Percentiles rank a stretch among this genome's conserved stretches.
Conservation (phyloP, 2,113 vertebrate species). For the Okapia johnstoni region DNA sequence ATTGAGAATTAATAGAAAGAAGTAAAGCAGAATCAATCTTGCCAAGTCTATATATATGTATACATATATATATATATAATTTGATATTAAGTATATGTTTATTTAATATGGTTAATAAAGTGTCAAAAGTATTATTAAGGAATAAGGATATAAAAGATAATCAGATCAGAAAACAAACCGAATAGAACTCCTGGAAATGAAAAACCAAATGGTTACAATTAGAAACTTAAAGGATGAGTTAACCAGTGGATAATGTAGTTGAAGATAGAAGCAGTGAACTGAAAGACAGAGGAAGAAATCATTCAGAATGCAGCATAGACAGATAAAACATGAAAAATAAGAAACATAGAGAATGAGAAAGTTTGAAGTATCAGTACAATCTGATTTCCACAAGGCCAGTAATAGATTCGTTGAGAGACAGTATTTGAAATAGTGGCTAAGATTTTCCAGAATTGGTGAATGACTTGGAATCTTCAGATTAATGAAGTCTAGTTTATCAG, state of each 20-base stretch:
- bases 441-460: not conserved
- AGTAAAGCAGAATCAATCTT: not conserved
- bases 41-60: too few species aligned
- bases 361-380: not conserved
- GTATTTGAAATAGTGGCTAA: not conserved
- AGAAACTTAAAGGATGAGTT: not conserved
- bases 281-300: not conserved
- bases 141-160: not conserved
- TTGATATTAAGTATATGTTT: not conserved
- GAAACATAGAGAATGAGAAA: not conserved
- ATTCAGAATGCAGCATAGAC: not conserved
- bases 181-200: not conserved
- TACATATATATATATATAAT: not conserved
- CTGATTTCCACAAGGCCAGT: not conserved
- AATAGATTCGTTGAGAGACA: not conserved
- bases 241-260: not conserved
- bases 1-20: not conserved
- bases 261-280: not conserved
- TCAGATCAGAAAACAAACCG: not conserved
- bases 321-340: not conserved
- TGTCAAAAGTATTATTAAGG: not conserved
- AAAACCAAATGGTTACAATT: not conserved
- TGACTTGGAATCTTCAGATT: not conserved
- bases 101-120: not conserved
- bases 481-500: not conserved